Evolutionary conservation across 2,113 vertebrate genomes (phyloP).

Genomic region (Phocoena phocoena): DNA sequence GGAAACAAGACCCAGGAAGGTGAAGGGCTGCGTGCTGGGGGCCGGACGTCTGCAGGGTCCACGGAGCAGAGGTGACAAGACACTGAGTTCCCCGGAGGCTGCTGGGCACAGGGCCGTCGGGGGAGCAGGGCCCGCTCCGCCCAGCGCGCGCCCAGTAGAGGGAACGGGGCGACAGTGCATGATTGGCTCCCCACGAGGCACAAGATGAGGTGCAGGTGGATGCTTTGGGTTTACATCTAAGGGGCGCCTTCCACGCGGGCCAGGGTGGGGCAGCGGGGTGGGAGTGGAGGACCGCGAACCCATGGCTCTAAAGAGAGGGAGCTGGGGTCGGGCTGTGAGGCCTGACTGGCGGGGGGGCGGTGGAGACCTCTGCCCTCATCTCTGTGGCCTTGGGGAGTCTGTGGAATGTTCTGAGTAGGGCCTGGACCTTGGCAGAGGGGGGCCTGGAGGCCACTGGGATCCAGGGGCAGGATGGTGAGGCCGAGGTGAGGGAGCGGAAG

Average conservation of each 20-base stretch:
- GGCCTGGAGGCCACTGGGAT: no score
- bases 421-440: not conserved
- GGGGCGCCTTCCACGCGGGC: not conserved
- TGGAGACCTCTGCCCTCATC: not conserved
- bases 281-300: no score
- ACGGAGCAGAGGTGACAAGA: fast-evolving
- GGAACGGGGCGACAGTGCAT: fast-evolving
- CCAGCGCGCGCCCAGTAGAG: not conserved
- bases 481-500: no score
- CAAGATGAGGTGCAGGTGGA: not conserved
- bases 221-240: not conserved
- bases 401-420: not conserved
- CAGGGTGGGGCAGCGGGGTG: no score
- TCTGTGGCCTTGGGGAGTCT: not conserved
- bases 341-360: fast-evolving
- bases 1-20: not conserved
- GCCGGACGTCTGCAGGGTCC: fast-evolving
- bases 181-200: not conserved
- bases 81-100: no score
- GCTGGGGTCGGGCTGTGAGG: not conserved
- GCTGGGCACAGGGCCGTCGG: not conserved
- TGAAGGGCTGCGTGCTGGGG: not conserved
- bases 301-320: not conserved
- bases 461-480: no score
- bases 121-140: not conserved